Evolutionary conservation across 2,797 vertebrate genomes (phyloP).

Genomic region (Rhynchotus rufescens): DNA sequence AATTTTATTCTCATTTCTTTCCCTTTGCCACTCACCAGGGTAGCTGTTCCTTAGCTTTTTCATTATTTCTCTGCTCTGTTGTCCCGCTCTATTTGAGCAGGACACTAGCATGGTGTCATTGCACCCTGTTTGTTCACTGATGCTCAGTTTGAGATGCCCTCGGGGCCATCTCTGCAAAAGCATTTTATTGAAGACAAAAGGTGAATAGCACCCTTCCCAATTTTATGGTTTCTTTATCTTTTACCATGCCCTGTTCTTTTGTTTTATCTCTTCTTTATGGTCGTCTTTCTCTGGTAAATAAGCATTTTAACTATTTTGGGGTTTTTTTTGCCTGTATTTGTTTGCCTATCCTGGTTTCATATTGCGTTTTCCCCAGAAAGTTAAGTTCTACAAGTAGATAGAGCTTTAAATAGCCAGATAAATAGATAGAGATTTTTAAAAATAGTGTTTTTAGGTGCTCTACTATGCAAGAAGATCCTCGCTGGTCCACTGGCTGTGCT

Average conservation of each 20-base stretch:
- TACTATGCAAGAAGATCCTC: not conserved
- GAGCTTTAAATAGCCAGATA: no score
- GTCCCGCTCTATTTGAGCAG: not conserved
- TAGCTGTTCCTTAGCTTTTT: not conserved
- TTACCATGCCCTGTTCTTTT: not conserved
- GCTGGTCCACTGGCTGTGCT: not conserved
- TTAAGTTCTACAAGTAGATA: not conserved
- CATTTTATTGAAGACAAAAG: not conserved
- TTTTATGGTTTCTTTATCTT: not conserved
- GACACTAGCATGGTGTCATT: accelerated
- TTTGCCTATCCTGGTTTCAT: not conserved
- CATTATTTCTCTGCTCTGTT: not conserved
- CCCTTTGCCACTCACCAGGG: not conserved
- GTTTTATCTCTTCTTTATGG: not conserved
- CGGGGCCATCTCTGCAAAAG: not conserved
- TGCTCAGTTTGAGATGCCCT: not conserved
- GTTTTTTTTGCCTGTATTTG: no score
- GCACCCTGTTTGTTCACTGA: not conserved
- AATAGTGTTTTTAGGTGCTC: not conserved
- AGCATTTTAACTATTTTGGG: not conserved
- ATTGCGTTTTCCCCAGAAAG: not conserved
- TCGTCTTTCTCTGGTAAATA: not conserved
- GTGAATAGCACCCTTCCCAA: not conserved
- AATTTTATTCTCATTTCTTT: not conserved
- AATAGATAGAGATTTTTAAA: no score